Evolutionary conservation across 2,888 invertebrate genomes (phyloP), one percentile per base, ranked within the genome.

Genomic region (Agrochola litura): DNA sequence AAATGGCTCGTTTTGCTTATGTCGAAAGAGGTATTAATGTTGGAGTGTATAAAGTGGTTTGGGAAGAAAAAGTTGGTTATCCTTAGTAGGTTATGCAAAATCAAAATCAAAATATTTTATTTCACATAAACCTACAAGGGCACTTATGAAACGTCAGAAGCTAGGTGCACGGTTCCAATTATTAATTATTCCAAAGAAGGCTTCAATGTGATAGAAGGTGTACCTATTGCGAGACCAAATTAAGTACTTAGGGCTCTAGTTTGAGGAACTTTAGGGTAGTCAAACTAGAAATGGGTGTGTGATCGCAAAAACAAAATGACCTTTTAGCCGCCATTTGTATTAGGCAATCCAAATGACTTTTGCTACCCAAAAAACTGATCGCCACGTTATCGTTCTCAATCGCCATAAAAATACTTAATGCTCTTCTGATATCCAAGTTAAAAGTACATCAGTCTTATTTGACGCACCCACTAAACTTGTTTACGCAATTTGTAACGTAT

Each of bases 371-470:
- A 60, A 54, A 64, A 43, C 49, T 37, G 16, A 66, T 70, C 52
- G 16, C 43, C 37, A 54, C 10, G 14, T 68, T 64, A 70, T 67
- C n/a, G 10, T 30, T 54, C 74, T 72, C 76, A 64, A 84, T 78
- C 65, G 76, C 65, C 58, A 87, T 81, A 76, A 88, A 87, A 83
- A 77, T 78, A 81, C 77, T 83, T 76, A 77, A 84, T 63, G 69
- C 71, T 85, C 84, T 86, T 89, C 86, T 86, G 88, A 89, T 86
- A 82, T 86, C 84, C 87, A 89, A 91, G 90, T 93, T 91, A 90
- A 90, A 90, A 89, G 90, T 88, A 91, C 93, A 94, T 94, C 92
- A 92, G 91, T 94, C 93, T 93, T 92, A 85, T 87, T 88, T 92
- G 93, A 92, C 93, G 89, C 89, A 56, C 71, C 73, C 87, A 90